These are phyloP conservation scores for Apamea epomidion DNA, from an alignment of 2,888 invertebrate species.

Conservation along the genomic window DNA sequence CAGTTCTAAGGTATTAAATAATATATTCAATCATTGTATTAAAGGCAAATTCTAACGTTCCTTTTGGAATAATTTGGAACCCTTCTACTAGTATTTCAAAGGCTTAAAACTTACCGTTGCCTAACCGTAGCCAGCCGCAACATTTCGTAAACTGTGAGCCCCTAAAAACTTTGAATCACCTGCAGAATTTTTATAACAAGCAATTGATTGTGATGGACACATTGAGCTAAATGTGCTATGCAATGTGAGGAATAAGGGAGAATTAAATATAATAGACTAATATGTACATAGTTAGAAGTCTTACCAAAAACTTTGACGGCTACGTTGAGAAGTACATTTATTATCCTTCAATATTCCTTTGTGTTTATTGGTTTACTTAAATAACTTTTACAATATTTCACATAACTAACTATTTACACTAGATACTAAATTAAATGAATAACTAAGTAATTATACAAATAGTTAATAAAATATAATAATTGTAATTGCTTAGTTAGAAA, in stretches of 20 bases:
- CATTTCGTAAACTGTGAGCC: background rate
- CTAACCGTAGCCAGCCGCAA: background rate
- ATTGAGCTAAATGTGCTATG: background rate
- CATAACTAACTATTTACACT: too few species aligned
- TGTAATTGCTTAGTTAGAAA: background rate
- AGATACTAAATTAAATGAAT: too few species aligned
- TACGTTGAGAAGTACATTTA: too few species aligned
- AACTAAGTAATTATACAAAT: too few species aligned
- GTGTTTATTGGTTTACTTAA: too few species aligned
- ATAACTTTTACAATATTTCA: too few species aligned
- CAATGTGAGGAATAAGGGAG: background rate
- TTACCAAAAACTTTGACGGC: too few species aligned
- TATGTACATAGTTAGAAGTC: background rate
- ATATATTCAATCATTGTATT: background rate
- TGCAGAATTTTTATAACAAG: background rate
- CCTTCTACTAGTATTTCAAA: constrained; percentile 28
- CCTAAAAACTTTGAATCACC: background rate
- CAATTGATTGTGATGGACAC: background rate
- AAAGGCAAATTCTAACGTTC: constrained; percentile 25
- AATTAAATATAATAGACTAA: background rate
- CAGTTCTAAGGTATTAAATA: constrained; percentile 1
- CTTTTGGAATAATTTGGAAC: constrained; percentile 20
- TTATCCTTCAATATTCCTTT: background rate
- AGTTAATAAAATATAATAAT: too few species aligned
- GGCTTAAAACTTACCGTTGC: constrained; percentile 5